phyloP scores from a whole-genome alignment of 1,140 invertebrate species.

The Zaprionus kolodkinae region DNA sequence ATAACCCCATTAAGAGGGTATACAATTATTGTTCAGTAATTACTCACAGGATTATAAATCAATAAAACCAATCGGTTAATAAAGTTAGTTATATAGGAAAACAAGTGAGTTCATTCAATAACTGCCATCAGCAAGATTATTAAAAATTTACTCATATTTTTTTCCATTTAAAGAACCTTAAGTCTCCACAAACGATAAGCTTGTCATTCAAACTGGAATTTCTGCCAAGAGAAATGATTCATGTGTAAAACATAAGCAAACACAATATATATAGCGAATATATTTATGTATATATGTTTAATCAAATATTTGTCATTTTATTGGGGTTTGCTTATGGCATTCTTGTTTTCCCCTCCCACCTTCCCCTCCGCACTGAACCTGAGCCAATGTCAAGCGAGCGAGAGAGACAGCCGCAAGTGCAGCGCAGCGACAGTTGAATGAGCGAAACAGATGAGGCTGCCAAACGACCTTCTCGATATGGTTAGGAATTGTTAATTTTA shows the following conservation, averaged over 20 bases:
- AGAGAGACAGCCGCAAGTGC: slow-evolving; percentile 63
- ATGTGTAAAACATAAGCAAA: slow-evolving; percentile 31
- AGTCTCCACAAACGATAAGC: too few species aligned
- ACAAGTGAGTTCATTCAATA: too few species aligned
- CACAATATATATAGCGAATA: slow-evolving; percentile 48
- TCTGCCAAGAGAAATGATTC: slow-evolving; percentile 45
- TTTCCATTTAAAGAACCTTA: too few species aligned
- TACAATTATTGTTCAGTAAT: too few species aligned
- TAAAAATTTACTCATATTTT: too few species aligned
- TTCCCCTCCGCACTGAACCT: neutral
- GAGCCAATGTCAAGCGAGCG: slow-evolving; percentile 46
- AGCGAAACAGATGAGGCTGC: slow-evolving; percentile 68
- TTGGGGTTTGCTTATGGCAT: slow-evolving; percentile 71
- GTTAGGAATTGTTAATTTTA: slow-evolving; percentile 72
- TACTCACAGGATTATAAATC: too few species aligned
- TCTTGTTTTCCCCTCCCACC: slow-evolving; percentile 42
- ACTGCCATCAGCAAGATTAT: too few species aligned
- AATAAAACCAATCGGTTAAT: too few species aligned
- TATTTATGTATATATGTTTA: slow-evolving; percentile 43
- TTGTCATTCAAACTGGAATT: too few species aligned
- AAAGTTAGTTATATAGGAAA: too few species aligned
- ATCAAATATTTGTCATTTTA: slow-evolving; percentile 77
- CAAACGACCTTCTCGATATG: slow-evolving; percentile 77
- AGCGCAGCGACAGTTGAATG: slow-evolving; percentile 71
- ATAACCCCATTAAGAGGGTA: too few species aligned